Evolutionary conservation across 2,888 invertebrate species (phyloP).

Genomic region (Heteropelma amictum): DNA sequence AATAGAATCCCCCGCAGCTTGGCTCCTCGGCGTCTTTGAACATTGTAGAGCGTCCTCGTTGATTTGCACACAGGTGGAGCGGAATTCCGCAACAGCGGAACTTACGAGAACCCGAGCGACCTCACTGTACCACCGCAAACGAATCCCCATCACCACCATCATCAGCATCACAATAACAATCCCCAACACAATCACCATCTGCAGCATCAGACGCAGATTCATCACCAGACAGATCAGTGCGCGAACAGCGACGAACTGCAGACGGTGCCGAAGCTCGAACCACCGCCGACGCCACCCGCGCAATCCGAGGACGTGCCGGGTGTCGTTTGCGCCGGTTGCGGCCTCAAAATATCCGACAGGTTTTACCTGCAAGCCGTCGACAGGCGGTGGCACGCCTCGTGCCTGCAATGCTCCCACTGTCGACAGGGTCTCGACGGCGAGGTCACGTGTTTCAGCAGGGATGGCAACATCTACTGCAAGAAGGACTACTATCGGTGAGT

Average conservation of each 20-base stretch:
- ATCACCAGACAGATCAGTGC: constrained; percentile 56
- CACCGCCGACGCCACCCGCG: constrained; percentile 75
- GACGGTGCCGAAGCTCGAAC: constrained; percentile 80
- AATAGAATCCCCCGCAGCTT: no score
- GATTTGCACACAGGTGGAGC: constrained; percentile 65
- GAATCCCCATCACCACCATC: constrained; percentile 72
- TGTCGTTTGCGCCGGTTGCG: constrained; percentile 92
- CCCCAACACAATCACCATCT: constrained; percentile 58
- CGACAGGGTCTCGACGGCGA: constrained; percentile 93
- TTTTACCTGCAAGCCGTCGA: constrained; percentile 95
- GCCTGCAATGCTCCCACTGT: constrained; percentile 94
- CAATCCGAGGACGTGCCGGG: constrained; percentile 78
- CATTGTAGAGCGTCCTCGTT: constrained; percentile 24
- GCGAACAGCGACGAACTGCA: constrained; percentile 76
- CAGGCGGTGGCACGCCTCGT: constrained; percentile 95
- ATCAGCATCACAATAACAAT: constrained; percentile 66
- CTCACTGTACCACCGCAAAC: constrained; percentile 73
- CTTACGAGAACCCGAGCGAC: constrained; percentile 72
- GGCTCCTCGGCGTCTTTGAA: no score
- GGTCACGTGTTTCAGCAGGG: constrained; percentile 94
- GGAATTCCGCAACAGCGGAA: constrained; percentile 71
- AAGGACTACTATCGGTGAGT: constrained; percentile 97
- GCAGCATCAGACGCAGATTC: constrained; percentile 58
- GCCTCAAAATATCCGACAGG: constrained; percentile 90
- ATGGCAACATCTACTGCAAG: constrained; percentile 97